Evolutionary conservation across 2,888 invertebrate genomes (phyloP), one percentile per base, ranked within the genome.

Genomic region (Machimus rusticus): DNA sequence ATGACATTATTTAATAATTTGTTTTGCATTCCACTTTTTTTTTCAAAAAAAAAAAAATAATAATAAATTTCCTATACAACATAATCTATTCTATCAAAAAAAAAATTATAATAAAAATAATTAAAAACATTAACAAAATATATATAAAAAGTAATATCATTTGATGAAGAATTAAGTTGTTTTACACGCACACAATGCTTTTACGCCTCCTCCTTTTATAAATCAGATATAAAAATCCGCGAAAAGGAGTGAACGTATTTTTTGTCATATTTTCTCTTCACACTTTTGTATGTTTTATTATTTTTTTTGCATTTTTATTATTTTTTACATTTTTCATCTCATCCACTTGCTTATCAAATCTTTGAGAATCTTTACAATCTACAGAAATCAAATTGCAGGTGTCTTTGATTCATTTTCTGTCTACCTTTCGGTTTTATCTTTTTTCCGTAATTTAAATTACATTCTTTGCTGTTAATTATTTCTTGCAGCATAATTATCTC

Each of bases 1-100:
- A 86, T 86, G 86, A 86, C 86, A 86, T 77, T 86, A 77, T 86
- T 86, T 84, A 84, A 84, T 84, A 84, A 84, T 84, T 84, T 74
- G 19, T 74, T 78, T 66, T 28, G 66, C 43, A 81, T 81, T 81
- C 66, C 46, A 81, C 43, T 81, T 81, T 81, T 55, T 74, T 74
- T 28, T n/a, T 0, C 5, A 51, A 77, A 77, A 86, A 77, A 77
- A 77, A 86, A 57, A 55, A 77, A 86, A 77, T 55, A 77, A 86
- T 39, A 55, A 66, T 39, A 86, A 86, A 74, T 86, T 86, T 31
- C 84, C 84, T 84, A 84, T 39, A 84, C 66, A 84, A 84, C 74
- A 84, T 84, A 84, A 39, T 23, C 34, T 84, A 84, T 19, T 74
- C 34, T 57, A 84, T 84, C 23, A 66, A 46, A 46, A 43, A 43